Conservation (phyloP, 2,888 invertebrate genomes). For the Trichogramma dendrolimi region DNA sequence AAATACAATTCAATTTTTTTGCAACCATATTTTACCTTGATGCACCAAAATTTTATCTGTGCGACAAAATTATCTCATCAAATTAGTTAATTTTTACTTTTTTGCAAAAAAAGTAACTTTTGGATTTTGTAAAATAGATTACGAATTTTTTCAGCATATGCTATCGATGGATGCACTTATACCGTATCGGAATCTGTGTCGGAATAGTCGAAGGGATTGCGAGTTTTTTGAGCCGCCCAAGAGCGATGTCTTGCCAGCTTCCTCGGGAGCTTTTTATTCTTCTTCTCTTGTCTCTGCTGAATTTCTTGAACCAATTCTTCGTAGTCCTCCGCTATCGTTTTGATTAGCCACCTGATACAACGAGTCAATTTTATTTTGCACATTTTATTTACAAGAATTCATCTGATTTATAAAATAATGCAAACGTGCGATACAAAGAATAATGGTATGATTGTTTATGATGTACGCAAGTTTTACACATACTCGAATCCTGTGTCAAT, state of each 20-base stretch:
- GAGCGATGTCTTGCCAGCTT: not conserved
- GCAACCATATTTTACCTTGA: too few relatives aligned
- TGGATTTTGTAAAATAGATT: too few relatives aligned
- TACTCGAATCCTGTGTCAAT: conserved; percentile 45
- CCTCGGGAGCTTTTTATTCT: not conserved
- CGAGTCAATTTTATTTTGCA: conserved; percentile 3
- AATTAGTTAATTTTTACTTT: too few relatives aligned
- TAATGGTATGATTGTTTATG: conserved; percentile 8
- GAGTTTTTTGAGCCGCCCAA: conserved; percentile 12
- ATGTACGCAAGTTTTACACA: conserved; percentile 13
- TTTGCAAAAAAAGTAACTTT: too few relatives aligned
- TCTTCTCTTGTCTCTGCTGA: too few relatives aligned
- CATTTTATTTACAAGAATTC: not conserved
- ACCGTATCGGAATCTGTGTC: conserved; percentile 23
- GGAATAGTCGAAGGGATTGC: conserved; percentile 16
- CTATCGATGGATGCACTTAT: not conserved
- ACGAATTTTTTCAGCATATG: too few relatives aligned
- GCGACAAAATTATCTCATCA: too few relatives aligned
- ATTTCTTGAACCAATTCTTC: conserved; percentile 32
- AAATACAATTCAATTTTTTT: too few relatives aligned
- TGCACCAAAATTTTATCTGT: too few relatives aligned
- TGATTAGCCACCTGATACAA: conserved; percentile 44
- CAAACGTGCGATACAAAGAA: not conserved
- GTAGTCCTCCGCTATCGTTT: conserved; percentile 44
- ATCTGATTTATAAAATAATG: not conserved